A percentile compares a stretch with the other conserved stretches of the same genome.
Conservation (phyloP, 2,797 vertebrate genomes). For the Esox masquinongy region DNA sequence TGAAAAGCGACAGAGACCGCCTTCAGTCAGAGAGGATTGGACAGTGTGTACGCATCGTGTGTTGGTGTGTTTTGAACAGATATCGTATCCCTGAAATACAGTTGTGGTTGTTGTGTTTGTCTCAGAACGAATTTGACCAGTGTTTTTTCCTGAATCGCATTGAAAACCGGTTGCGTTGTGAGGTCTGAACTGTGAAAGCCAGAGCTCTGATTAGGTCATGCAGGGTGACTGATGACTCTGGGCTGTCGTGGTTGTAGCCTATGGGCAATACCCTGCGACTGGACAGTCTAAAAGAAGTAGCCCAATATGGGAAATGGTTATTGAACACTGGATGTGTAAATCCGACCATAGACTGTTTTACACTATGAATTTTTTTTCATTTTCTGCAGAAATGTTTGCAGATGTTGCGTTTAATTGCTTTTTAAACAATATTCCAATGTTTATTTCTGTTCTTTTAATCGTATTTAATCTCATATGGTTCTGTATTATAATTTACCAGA, state of each 20-base stretch:
- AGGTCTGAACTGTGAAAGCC: neutral
- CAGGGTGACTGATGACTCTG: conserved; percentile 3
- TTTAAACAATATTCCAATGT: too few relatives aligned
- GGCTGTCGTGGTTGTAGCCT: neutral
- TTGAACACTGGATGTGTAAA: too few relatives aligned
- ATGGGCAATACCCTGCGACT: neutral
- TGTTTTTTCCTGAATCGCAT: neutral
- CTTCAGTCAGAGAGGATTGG: neutral
- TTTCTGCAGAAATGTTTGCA: too few relatives aligned
- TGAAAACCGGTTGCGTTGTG: neutral
- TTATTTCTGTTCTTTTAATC: too few relatives aligned
- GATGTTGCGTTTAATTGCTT: too few relatives aligned
- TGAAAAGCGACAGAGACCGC: neutral
- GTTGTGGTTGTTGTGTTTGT: neutral
- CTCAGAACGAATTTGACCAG: neutral
- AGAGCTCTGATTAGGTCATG: conserved; percentile 2
- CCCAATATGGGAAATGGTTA: too few relatives aligned
- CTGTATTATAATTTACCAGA: neutral
- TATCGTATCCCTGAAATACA: neutral
- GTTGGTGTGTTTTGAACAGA: neutral
- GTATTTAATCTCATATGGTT: neutral
- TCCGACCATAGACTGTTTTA: too few relatives aligned
- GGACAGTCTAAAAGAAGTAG: too few relatives aligned
- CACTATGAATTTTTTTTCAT: too few relatives aligned
- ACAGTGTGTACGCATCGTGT: neutral